Percentiles rank a stretch among this genome's conserved stretches.
phyloP scores from a whole-genome alignment of 2,888 invertebrate genomes.

The Pharmacophagus antenor region DNA sequence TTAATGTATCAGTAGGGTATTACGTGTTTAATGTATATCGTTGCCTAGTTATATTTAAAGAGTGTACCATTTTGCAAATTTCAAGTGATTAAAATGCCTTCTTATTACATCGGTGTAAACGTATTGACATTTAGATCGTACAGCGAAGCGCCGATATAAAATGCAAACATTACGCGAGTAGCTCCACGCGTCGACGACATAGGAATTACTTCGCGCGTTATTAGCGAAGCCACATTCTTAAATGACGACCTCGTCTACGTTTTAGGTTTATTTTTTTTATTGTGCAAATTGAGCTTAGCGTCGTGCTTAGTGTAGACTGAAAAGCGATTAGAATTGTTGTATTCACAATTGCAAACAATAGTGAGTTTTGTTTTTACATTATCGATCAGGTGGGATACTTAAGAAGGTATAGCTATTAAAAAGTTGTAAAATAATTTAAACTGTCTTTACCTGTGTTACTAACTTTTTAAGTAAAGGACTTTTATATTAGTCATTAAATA shows the following conservation, averaged over 20 bases:
- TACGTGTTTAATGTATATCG: not conserved
- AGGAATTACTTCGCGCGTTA: slow-evolving; percentile 18
- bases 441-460: too few species aligned
- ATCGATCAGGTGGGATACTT: not conserved
- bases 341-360: too few species aligned
- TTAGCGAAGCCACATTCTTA: slow-evolving; percentile 8
- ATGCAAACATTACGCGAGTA: slow-evolving; percentile 7
- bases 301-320: not conserved
- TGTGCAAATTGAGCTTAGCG: slow-evolving; percentile 5
- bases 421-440: too few species aligned
- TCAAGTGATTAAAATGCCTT: slow-evolving; percentile 26
- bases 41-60: not conserved
- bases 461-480: too few species aligned
- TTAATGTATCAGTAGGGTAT: not conserved
- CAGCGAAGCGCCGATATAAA: slow-evolving; percentile 16
- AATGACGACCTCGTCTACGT: slow-evolving; percentile 8
- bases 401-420: too few species aligned
- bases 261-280: not conserved
- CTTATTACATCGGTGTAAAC: slow-evolving; percentile 28
- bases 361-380: not conserved
- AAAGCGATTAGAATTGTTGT: not conserved
- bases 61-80: not conserved
- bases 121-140: slow-evolving; percentile 25
- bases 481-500: too few species aligned
- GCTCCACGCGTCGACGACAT: not conserved